These are phyloP conservation scores for Xanthorhoe designata DNA, from an alignment of 2,888 invertebrate genomes.

Conservation along the genomic window DNA sequence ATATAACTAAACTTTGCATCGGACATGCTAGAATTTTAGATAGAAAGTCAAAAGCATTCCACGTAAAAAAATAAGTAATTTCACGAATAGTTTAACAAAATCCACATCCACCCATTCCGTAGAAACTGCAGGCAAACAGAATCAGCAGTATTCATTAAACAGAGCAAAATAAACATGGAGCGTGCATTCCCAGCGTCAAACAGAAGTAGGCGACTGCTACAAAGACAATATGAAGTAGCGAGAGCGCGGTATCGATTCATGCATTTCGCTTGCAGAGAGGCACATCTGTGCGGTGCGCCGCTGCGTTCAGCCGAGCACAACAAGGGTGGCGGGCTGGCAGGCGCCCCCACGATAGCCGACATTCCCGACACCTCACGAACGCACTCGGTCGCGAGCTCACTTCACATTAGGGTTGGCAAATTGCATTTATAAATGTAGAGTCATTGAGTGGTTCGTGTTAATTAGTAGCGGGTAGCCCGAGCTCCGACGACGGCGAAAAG, in stretches of 20 bases:
- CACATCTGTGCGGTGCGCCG: conserved; percentile 76
- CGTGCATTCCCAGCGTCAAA: conserved; percentile 44
- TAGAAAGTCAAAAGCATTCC: background rate
- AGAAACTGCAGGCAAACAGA: conserved; percentile 29
- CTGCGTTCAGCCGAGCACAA: conserved; percentile 72
- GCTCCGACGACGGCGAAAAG: conserved; percentile 4
- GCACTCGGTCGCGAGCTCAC: conserved; percentile 74
- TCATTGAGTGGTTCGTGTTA: conserved; percentile 33
- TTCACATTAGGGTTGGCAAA: conserved; percentile 68
- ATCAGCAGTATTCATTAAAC: conserved; percentile 36
- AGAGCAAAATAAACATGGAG: conserved; percentile 32
- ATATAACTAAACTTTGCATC: background rate
- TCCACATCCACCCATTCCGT: conserved; percentile 15
- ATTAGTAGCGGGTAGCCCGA: conserved; percentile 28
- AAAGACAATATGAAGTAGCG: conserved; percentile 76
- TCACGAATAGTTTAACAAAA: conserved; percentile 12
- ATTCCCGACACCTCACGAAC: conserved; percentile 82
- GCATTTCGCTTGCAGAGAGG: conserved; percentile 69
- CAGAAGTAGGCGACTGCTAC: conserved; percentile 80
- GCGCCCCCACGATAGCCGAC: conserved; percentile 71
- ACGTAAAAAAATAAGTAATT: background rate
- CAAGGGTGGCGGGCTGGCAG: conserved; percentile 50
- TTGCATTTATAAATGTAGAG: conserved; percentile 36
- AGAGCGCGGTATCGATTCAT: conserved; percentile 78
- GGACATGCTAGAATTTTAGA: background rate